Percentiles rank a stretch among this genome's conserved stretches.
Conservation (phyloP, 2,113 vertebrate genomes). For the Arenaria interpres region DNA sequence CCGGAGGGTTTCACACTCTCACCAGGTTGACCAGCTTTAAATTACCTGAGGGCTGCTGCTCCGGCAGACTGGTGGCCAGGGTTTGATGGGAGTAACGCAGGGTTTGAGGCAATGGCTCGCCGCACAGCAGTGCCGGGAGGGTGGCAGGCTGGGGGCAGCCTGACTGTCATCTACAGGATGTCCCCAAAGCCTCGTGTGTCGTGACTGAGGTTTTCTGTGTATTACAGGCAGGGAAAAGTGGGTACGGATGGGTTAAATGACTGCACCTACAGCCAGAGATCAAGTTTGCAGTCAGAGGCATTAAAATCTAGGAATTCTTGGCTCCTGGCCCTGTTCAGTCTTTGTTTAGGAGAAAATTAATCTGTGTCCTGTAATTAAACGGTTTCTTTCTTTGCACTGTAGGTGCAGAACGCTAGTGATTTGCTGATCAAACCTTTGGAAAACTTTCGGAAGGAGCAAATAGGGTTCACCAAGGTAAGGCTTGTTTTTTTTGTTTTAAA, state of each 20-base stretch:
- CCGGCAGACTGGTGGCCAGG: neutral
- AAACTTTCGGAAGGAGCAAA: conserved; percentile 95
- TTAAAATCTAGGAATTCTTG: neutral
- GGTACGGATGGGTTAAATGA: neutral
- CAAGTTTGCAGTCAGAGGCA: neutral
- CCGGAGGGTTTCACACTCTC: neutral
- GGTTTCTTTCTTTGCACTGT: neutral
- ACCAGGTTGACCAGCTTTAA: neutral
- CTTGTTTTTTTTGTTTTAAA: neutral
- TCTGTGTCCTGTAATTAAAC: neutral
- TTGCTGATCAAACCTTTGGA: conserved; percentile 96
- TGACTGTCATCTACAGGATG: rapidly evolving
- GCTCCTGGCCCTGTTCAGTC: neutral
- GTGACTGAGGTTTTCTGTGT: neutral
- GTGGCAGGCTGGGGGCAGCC: neutral
- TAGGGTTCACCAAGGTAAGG: conserved; percentile 92
- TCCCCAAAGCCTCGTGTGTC: neutral
- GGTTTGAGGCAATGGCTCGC: neutral
- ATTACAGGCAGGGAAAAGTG: neutral
- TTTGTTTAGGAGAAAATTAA: neutral
- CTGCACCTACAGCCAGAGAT: neutral
- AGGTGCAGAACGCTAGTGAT: conserved; percentile 96
- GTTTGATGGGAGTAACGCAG: neutral
- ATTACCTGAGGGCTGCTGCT: neutral
- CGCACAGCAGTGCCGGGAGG: neutral